Evolutionary conservation across 1,140 invertebrate genomes (phyloP), one percentile per base, ranked within the genome.

Genomic region (Drosophila aff.): DNA sequence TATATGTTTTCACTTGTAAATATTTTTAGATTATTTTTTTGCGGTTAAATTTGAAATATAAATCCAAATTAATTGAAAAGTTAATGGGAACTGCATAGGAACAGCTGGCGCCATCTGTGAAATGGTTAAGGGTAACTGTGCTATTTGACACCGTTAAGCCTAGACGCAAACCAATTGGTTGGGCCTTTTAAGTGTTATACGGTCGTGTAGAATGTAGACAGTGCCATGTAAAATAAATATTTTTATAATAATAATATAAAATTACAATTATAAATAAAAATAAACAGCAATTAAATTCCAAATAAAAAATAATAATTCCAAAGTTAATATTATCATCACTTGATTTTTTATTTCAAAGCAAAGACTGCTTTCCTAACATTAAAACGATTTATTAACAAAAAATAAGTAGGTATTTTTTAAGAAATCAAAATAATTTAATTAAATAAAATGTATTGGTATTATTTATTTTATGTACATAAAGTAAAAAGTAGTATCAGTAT

Each of bases 61-160:
- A 6, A 15, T 0, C 2, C 26, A 26, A 31, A 11, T 4, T 21
- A 2, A 4, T 1, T 5, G 8, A 53, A 36, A 0, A 21, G 3
- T 16, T 10, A 36, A 15, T 2, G 0, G 9, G 2, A 21, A 4
- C 7, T 0, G 26, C 0, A 1, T 4, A 8, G n/a, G 16, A 18
- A 50, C 76, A 33, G 38, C 46, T 71, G 59, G 61, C 81, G 83
- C 75, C 83, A 89, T 81, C 87, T 91, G 36, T 53, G n/a, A 71
- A 6, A 33, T 38, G 8, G 7, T 11, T 2, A 0, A 1, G 21
- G 43, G 4, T 43, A 74, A 79, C 78, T 85, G 58, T 79, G 40
- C 71, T 76, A 80, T 47, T 47, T 10, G 13, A 23, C 47, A 26
- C 8, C 0, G 8, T 21, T 52, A 50, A 85, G 82, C 65, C 8